A percentile compares a stretch with the other conserved stretches of the same genome.
Conservation (phyloP, 2,113 vertebrate genomes). For the Gavia stellata region DNA sequence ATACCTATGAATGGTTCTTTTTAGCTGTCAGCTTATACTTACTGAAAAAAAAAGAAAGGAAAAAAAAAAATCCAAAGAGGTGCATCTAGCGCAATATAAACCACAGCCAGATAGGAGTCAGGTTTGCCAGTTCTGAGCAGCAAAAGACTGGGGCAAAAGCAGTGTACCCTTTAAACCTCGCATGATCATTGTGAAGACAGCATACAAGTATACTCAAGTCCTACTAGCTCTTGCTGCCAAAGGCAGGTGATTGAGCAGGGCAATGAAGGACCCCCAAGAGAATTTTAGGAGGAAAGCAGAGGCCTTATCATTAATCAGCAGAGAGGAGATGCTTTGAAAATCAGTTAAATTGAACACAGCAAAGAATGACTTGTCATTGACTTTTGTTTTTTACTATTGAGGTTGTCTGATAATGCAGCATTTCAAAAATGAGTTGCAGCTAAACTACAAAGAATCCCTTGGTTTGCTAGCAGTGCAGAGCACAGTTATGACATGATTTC, state of each 20-base stretch:
- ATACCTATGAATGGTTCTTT: not conserved
- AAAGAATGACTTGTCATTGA: not conserved
- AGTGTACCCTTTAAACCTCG: rapidly evolving
- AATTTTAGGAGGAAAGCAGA: not conserved
- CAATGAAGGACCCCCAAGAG: not conserved
- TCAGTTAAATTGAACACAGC: not conserved
- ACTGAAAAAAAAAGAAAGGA: not conserved
- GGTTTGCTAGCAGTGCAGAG: not conserved
- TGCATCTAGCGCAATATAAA: not conserved
- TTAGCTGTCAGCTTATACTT: not conserved
- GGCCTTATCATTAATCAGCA: not conserved
- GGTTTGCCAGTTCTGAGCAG: not conserved
- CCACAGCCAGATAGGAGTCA: rapidly evolving
- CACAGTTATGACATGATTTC: not conserved
- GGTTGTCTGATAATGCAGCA: not conserved
- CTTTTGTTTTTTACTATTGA: not conserved
- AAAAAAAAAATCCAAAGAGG: not conserved
- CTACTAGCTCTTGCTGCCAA: not conserved
- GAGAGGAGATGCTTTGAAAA: not conserved
- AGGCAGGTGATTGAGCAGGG: not conserved
- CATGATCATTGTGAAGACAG: rapidly evolving
- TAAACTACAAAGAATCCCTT: not conserved
- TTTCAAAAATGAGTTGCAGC: not conserved
- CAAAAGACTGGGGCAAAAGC: not conserved
- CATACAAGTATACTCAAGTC: not conserved